Conservation (phyloP, 1,140 invertebrate genomes). For the Oreohelix idahoensis region DNA sequence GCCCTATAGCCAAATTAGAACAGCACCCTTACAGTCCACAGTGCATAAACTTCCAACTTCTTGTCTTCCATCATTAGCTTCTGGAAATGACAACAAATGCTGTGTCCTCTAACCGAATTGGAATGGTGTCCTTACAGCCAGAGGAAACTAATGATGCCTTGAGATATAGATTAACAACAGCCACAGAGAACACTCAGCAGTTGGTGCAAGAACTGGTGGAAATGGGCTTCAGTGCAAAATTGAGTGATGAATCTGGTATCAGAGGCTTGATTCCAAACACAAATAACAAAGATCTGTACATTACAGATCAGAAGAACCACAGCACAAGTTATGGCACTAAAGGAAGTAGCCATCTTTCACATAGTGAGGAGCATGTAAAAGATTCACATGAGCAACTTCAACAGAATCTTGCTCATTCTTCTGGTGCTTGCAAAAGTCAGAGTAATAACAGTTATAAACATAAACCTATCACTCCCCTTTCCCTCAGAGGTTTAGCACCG, state of each 20-base stretch:
- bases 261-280: slow-evolving; percentile 44
- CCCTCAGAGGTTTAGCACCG: not conserved
- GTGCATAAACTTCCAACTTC: not conserved
- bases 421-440: not conserved
- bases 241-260: slow-evolving; percentile 34
- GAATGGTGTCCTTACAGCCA: not conserved
- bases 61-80: not conserved
- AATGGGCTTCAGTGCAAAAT: slow-evolving; percentile 42
- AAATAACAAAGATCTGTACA: not conserved
- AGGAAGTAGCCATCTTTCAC: not conserved
- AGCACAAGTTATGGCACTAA: not conserved
- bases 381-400: not conserved
- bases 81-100: not conserved
- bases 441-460: slow-evolving; percentile 21
- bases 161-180: slow-evolving; percentile 51
- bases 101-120: not conserved
- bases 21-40: too few relatives aligned
- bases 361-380: not conserved
- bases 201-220: slow-evolving; percentile 52
- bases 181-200: slow-evolving; percentile 53
- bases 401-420: not conserved
- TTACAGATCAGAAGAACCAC: not conserved
- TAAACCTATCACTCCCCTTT: slow-evolving; percentile 14
- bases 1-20: too few relatives aligned
- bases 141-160: slow-evolving; percentile 52